A percentile compares a stretch with the other conserved stretches of the same genome.
These are phyloP conservation scores for Ciconia boyciana DNA, from an alignment of 2,113 vertebrate species.

Conservation along the genomic window DNA sequence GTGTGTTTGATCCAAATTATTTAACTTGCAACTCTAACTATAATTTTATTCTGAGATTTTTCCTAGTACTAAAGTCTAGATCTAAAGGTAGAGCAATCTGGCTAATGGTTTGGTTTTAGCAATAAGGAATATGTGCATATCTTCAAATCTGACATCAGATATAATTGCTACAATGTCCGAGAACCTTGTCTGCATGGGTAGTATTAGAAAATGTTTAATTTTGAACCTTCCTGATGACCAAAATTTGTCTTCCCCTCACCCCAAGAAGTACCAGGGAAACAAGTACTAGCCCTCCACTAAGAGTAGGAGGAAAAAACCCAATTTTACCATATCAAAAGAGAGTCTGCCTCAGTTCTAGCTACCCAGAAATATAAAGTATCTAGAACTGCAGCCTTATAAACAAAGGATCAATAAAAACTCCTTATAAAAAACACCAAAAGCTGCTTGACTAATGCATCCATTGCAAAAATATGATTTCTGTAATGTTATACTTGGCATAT, in stretches of 20 bases:
- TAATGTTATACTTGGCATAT: background rate
- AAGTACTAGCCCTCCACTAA: background rate
- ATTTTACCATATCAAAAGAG: background rate
- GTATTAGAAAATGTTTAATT: background rate
- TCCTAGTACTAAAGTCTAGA: background rate
- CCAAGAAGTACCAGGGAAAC: background rate
- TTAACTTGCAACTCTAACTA: background rate
- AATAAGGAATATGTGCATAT: background rate
- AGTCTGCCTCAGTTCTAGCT: background rate
- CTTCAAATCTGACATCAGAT: background rate
- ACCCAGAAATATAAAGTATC: background rate
- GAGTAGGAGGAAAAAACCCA: accelerated
- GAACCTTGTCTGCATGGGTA: background rate
- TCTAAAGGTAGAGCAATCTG: background rate
- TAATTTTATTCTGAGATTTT: background rate
- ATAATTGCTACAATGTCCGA: background rate
- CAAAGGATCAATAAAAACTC: background rate
- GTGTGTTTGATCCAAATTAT: background rate
- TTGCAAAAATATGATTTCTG: background rate
- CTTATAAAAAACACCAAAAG: background rate
- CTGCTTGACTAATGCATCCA: background rate
- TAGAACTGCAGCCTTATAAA: background rate
- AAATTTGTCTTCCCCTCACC: background rate
- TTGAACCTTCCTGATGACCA: background rate
- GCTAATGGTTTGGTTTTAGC: background rate